A percentile compares a stretch with the other conserved stretches of the same genome.
Evolutionary conservation across 2,113 vertebrate species (phyloP).

Genomic region (Junco hyemalis): DNA sequence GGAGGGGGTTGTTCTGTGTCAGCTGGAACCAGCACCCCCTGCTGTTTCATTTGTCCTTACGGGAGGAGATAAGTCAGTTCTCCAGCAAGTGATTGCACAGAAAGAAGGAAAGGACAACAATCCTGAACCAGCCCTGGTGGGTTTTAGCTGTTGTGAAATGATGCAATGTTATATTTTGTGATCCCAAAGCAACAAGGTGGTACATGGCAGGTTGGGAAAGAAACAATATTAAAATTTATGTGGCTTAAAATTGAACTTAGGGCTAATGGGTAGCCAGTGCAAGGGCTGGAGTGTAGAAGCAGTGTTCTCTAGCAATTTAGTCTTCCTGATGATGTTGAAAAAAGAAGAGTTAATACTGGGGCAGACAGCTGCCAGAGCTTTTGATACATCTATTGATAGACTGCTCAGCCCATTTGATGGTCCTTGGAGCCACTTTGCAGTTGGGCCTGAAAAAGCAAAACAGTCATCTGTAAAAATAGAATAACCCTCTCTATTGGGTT

Average conservation of each 20-base stretch:
- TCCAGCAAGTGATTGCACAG: not conserved
- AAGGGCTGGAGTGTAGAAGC: not conserved
- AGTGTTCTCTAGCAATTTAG: not conserved
- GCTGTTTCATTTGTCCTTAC: not conserved
- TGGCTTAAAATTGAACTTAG: not conserved
- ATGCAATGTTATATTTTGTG: not conserved
- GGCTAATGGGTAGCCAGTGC: not conserved
- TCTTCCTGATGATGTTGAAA: not conserved
- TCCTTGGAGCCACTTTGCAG: not conserved
- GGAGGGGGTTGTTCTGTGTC: not conserved
- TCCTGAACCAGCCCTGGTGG: not conserved
- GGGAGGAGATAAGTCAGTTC: not conserved
- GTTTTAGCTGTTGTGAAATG: not conserved
- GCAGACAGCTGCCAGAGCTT: not conserved
- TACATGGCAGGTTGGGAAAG: not conserved
- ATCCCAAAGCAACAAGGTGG: not conserved
- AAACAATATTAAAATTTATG: not conserved
- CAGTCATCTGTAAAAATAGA: not conserved
- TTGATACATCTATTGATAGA: rapidly evolving
- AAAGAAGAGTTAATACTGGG: not conserved
- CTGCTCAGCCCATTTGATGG: not conserved
- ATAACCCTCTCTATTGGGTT: not conserved
- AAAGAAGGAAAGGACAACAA: not conserved
- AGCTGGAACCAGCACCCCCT: not conserved
- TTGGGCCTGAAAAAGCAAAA: not conserved